Conservation (phyloP, 2,888 invertebrate genomes). For the Clanis bilineata region DNA sequence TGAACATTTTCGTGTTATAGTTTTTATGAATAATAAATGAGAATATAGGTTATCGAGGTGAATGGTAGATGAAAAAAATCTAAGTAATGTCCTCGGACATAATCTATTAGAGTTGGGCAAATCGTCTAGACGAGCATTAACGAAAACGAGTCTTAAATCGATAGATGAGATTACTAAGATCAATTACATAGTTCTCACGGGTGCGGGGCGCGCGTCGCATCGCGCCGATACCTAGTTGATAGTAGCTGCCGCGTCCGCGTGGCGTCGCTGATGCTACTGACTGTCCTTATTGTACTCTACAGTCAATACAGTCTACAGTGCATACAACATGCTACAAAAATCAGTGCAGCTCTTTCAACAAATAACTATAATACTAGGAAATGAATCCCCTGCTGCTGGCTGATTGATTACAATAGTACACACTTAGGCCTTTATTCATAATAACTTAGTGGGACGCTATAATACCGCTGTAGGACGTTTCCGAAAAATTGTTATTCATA, state of each 20-base stretch:
- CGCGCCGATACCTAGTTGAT: slow-evolving; percentile 27
- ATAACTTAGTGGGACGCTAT: too few relatives aligned
- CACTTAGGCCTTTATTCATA: too few relatives aligned
- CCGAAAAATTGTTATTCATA: too few relatives aligned
- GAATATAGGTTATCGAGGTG: background rate
- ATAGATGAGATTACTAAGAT: slow-evolving; percentile 70
- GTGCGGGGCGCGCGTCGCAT: slow-evolving; percentile 13
- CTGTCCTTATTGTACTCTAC: background rate
- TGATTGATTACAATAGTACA: too few relatives aligned
- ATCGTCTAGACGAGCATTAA: slow-evolving; percentile 57
- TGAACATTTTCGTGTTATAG: background rate
- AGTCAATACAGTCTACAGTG: background rate
- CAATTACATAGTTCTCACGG: slow-evolving; percentile 76
- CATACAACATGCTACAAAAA: background rate
- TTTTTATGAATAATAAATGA: slow-evolving; percentile 1
- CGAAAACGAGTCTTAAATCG: slow-evolving; percentile 38
- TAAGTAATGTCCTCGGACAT: background rate
- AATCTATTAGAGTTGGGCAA: slow-evolving; percentile 29
- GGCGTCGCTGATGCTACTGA: background rate
- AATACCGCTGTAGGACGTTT: too few relatives aligned
- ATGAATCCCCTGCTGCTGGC: too few relatives aligned
- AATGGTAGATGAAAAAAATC: slow-evolving; percentile 10
- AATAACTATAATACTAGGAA: background rate
- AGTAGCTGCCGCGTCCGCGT: slow-evolving; percentile 21
- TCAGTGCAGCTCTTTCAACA: background rate